phyloP scores from a whole-genome alignment of 2,888 invertebrate genomes.

The Pachycephus smyrnensis region DNA sequence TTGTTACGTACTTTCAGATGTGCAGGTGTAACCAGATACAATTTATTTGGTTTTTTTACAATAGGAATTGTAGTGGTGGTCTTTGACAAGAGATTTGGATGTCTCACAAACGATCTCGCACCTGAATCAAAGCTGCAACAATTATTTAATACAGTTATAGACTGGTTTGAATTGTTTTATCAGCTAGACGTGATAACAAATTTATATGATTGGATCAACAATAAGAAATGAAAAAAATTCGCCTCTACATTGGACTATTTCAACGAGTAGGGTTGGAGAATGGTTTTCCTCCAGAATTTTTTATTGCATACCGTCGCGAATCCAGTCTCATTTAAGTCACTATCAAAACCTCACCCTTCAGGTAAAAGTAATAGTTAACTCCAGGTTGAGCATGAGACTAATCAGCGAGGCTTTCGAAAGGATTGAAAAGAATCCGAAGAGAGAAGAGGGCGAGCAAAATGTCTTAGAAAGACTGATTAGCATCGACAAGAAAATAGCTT shows the following conservation, averaged over 20 bases:
- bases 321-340: background rate
- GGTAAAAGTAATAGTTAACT: slow-evolving; percentile 13
- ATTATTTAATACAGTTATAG: slow-evolving; percentile 60
- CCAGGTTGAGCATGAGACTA: slow-evolving; percentile 50
- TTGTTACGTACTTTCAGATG: background rate
- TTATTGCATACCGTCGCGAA: no score
- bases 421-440: slow-evolving; percentile 14
- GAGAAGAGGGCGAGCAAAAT: slow-evolving; percentile 20
- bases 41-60: no score
- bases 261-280: slow-evolving; percentile 56
- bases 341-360: background rate
- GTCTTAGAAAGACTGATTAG: slow-evolving; percentile 24
- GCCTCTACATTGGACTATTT: slow-evolving; percentile 62
- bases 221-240: slow-evolving; percentile 54
- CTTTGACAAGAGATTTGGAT: slow-evolving; percentile 53
- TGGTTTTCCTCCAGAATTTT: background rate
- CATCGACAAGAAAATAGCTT: slow-evolving; percentile 35
- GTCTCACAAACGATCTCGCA: slow-evolving; percentile 53
- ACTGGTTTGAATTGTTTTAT: slow-evolving; percentile 51
- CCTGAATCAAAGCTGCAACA: slow-evolving; percentile 62
- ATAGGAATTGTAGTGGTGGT: slow-evolving; percentile 16
- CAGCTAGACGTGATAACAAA: slow-evolving; percentile 59
- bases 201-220: slow-evolving; percentile 55
- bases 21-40: background rate
- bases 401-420: slow-evolving; percentile 45